Conservation (phyloP, 2,888 invertebrate species). For the Aphidius colemani region DNA sequence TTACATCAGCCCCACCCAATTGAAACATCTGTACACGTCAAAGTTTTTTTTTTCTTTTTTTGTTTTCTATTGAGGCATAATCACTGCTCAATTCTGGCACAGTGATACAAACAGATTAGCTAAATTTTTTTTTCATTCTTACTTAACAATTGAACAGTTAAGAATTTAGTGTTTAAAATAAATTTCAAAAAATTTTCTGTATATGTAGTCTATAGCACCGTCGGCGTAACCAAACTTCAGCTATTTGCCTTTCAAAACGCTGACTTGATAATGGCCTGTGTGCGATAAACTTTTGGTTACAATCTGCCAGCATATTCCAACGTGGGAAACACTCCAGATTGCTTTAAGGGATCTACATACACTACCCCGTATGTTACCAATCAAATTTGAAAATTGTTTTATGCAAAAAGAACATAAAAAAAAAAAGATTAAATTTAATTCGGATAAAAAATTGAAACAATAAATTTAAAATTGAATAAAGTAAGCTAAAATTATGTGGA, state of each 20-base stretch:
- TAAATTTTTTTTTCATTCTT: too few species aligned
- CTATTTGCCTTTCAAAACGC: slow-evolving; percentile 46
- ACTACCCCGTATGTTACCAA: too few species aligned
- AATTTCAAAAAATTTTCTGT: too few species aligned
- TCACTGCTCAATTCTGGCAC: background rate
- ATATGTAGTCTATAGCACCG: slow-evolving; percentile 9
- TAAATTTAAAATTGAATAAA: background rate
- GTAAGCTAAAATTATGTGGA: too few species aligned
- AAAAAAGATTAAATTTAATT: too few species aligned
- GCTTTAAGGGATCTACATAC: background rate
- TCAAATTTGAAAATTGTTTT: too few species aligned
- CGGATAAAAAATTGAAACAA: background rate
- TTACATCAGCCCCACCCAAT: slow-evolving; percentile 22
- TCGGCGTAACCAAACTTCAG: slow-evolving; percentile 43
- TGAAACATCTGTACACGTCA: background rate
- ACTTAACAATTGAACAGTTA: too few species aligned
- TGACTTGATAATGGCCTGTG: slow-evolving; percentile 43
- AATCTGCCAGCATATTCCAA: slow-evolving; percentile 35
- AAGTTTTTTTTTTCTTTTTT: slow-evolving; percentile 2
- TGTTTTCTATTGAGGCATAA: background rate
- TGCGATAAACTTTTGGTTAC: slow-evolving; percentile 37
- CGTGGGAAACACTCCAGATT: slow-evolving; percentile 26
- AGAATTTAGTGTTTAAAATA: too few species aligned
- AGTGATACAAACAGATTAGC: too few species aligned
- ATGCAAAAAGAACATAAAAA: too few species aligned